Evolutionary conservation across 2,888 invertebrate genomes (phyloP).

Genomic region (Hermaeophaga mercurialis): DNA sequence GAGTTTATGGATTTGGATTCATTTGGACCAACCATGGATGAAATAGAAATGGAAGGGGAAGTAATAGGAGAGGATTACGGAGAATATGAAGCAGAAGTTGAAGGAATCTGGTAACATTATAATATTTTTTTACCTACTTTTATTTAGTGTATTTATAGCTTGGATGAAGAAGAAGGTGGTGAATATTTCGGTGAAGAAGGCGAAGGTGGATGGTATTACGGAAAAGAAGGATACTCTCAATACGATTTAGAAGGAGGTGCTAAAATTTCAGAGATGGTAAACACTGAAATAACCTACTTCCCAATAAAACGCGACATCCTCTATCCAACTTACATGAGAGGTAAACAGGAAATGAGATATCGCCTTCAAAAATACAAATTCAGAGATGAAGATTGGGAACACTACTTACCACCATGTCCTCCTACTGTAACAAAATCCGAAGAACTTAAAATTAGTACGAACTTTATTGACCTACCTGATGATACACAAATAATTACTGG

Average conservation of each 20-base stretch:
- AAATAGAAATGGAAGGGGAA: constrained; percentile 49
- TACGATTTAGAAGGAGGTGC: constrained; percentile 31
- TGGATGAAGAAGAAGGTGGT: constrained; percentile 20
- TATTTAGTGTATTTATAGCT: constrained; percentile 1
- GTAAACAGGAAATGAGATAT: constrained; percentile 39
- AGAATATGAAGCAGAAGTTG: constrained; percentile 28
- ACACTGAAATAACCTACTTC: constrained; percentile 45
- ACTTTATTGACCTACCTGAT: constrained; percentile 66
- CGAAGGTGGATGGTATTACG: constrained; percentile 41
- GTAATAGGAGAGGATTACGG: constrained; percentile 43
- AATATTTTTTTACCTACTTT: not conserved
- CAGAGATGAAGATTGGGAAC: constrained; percentile 34
- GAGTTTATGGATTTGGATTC: constrained; percentile 51
- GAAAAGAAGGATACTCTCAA: constrained; percentile 39
- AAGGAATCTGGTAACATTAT: constrained; percentile 15
- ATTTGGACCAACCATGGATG: constrained; percentile 52
- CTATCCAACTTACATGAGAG: constrained; percentile 42
- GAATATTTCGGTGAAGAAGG: constrained; percentile 21
- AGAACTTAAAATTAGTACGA: constrained; percentile 63
- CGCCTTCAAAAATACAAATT: constrained; percentile 30
- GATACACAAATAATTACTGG: constrained; percentile 65
- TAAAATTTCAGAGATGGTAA: constrained; percentile 38
- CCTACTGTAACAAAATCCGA: constrained; percentile 52
- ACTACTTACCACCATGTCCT: constrained; percentile 38
- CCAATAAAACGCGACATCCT: constrained; percentile 42